Evolutionary conservation across 2,888 invertebrate species (phyloP), one percentile per base, ranked within the genome.

Genomic region (Acronicta leporina): DNA sequence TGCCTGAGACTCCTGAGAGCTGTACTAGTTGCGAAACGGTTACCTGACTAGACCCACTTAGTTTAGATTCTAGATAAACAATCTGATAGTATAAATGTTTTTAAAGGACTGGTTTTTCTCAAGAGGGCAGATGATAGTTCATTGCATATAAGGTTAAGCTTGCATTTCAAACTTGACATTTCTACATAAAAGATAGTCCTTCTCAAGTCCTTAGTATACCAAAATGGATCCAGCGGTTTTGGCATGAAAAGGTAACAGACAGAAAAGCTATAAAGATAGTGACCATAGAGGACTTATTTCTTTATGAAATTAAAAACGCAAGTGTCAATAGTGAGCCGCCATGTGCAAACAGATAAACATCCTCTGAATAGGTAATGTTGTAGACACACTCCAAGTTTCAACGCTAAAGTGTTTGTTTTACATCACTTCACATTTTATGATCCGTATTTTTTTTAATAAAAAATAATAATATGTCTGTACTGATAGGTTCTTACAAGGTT

Each of bases 281-380:
- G 47, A 33, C 2, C 30, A 50, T 52, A 35, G n/a, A n/a, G n/a
- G n/a, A n/a, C n/a, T n/a, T 20, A 45, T 33, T 48, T 49, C 27
- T 68, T 53, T 25, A 33, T 16, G 47, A 45, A 60, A 50, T 20
- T 67, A 38, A 44, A 27, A 27, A 51, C 47, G 35, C 61, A 45
- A 56, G 71, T 33, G 75, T 56, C 52, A 55, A 70, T 64, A 75
- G 43, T 20, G 46, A 41, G 46, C 8, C 9, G 27, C 35, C 58
- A n/a, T 45, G 50, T 13, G 54, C 66, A 74, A 77, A 77, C 56
- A 73, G 50, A 44, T 72, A 81, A 80, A 81, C 77, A 77, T 70
- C 68, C 72, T 77, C 42, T 54, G 40, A 47, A 55, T 52, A 38
- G 38, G 5, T 38, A 47, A 33, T 43, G 43, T 25, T 62, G 55